A percentile compares a stretch with the other conserved stretches of the same genome.
Conservation (phyloP, 2,113 vertebrate species). For the Prolemur simus region DNA sequence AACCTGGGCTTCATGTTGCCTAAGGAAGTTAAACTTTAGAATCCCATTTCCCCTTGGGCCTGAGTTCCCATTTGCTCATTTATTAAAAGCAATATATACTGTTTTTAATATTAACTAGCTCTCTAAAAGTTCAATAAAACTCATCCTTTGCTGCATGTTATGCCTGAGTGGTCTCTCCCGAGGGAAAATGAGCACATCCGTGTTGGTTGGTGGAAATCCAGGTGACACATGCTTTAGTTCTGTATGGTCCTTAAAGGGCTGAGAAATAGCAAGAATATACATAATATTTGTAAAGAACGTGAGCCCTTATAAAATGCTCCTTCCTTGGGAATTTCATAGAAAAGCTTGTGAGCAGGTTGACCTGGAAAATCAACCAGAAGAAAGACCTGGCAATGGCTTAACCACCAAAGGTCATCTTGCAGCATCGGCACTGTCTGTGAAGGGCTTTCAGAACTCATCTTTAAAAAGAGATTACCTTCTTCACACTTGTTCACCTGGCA, state of each 20-base stretch:
- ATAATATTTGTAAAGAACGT: not conserved
- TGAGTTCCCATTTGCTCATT: not conserved
- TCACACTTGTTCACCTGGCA: not conserved
- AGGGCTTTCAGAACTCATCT: not conserved
- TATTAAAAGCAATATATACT: not conserved
- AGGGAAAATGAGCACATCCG: not conserved
- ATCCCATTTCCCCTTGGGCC: not conserved
- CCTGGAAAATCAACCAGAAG: not conserved
- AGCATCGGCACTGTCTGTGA: not conserved
- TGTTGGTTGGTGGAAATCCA: not conserved
- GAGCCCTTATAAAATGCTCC: not conserved
- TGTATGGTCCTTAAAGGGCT: not conserved
- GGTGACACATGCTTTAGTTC: too few relatives aligned
- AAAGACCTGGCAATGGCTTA: not conserved
- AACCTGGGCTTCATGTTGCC: slow-evolving; percentile 50
- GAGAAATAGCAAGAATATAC: not conserved
- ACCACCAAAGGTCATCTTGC: not conserved
- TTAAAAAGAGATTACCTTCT: not conserved
- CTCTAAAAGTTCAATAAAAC: not conserved
- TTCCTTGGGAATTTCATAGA: not conserved
- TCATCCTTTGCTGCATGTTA: not conserved
- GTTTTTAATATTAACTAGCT: not conserved
- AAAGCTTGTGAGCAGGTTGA: not conserved
- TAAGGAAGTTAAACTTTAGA: not conserved
- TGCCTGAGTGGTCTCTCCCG: not conserved